phyloP scores from a whole-genome alignment of 1,140 invertebrate species.

The Lepidostoma basale region DNA sequence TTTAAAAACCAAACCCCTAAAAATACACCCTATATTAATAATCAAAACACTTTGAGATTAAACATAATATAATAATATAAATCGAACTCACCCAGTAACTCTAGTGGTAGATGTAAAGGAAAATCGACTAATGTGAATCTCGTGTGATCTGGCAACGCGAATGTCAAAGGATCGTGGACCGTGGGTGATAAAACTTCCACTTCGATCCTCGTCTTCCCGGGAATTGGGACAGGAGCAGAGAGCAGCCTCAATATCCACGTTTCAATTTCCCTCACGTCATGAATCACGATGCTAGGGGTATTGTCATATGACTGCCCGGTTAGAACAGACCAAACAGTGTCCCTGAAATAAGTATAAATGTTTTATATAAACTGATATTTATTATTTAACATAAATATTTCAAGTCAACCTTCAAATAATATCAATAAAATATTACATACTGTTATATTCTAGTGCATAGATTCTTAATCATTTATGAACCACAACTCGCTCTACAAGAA shows the following conservation, averaged over 20 bases:
- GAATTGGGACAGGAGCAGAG: constrained; percentile 96
- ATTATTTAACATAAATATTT: background rate
- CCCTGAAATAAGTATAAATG: constrained; percentile 74
- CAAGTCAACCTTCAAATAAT: background rate
- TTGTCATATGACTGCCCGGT: constrained; percentile 78
- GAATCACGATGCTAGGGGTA: constrained; percentile 86
- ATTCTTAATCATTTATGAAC: too few relatives aligned
- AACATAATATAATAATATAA: constrained; percentile 7
- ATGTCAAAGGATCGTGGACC: constrained; percentile 85
- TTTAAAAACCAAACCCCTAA: too few relatives aligned
- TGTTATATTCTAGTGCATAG: too few relatives aligned
- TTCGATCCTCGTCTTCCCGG: constrained; percentile 94
- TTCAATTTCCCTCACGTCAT: constrained; percentile 97
- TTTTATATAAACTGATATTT: background rate
- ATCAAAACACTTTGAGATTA: constrained; percentile 14
- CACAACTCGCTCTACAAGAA: too few relatives aligned
- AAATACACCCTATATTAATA: too few relatives aligned
- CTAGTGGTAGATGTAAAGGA: constrained; percentile 95
- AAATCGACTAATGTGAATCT: constrained; percentile 96
- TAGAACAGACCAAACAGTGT: constrained; percentile 90
- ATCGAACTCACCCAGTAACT: constrained; percentile 78
- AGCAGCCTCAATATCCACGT: constrained; percentile 96
- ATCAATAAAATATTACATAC: background rate
- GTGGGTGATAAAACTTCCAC: constrained; percentile 91
- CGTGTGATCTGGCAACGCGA: constrained; percentile 97